phyloP scores from a whole-genome alignment of 2,113 vertebrate genomes.

The Callithrix jacchus region DNA sequence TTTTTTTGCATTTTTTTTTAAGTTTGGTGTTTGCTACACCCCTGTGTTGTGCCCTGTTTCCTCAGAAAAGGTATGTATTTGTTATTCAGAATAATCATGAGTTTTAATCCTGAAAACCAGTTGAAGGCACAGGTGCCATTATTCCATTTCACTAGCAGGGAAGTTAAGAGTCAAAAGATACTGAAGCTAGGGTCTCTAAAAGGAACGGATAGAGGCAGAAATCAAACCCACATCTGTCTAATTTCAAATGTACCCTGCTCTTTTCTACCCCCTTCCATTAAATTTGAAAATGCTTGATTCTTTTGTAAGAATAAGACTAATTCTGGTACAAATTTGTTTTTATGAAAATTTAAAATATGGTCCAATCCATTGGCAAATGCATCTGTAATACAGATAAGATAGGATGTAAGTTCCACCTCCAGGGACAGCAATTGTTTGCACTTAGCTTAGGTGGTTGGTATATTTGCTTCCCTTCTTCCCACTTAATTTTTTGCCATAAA shows the following conservation, averaged over 20 bases:
- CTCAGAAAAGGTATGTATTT: conserved; percentile 93
- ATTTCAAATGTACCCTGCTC: not conserved
- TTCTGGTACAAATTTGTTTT: not conserved
- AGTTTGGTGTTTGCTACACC: conserved; percentile 98
- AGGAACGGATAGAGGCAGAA: not conserved
- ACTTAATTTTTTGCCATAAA: not conserved
- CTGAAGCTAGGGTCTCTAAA: not conserved
- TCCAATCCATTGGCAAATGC: not conserved
- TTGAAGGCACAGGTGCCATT: fast-evolving
- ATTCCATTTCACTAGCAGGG: not conserved
- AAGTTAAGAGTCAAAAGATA: not conserved
- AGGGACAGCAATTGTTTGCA: not conserved
- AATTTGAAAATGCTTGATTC: not conserved
- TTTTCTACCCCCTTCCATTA: not conserved
- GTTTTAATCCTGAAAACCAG: not conserved
- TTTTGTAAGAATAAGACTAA: not conserved
- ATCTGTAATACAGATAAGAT: fast-evolving
- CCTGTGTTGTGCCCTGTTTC: conserved; percentile 96
- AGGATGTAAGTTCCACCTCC: not conserved
- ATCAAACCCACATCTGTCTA: fast-evolving
- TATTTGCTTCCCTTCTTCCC: not conserved
- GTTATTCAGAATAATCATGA: fast-evolving
- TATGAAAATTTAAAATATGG: no score
- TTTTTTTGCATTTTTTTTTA: not conserved
- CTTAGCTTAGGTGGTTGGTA: not conserved